Evolutionary conservation across 2,888 invertebrate species (phyloP), one percentile per base, ranked within the genome.

Genomic region (Orgyia antiqua): DNA sequence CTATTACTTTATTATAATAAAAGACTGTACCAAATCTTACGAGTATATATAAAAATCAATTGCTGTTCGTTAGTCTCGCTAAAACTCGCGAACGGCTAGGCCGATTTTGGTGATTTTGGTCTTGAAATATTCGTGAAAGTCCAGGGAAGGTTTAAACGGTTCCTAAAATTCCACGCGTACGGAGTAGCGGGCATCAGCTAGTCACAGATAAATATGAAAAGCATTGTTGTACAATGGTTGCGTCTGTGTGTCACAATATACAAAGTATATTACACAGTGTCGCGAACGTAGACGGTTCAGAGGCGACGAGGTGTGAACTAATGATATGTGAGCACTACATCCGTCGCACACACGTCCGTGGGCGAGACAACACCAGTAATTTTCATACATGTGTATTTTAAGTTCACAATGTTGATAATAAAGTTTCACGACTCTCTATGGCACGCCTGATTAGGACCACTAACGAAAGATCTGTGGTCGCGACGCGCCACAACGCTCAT

Each of bases 301-400:
- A 57, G 47, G 58, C 62, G 66, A 62, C 66, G 68, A 78, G 66
- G 71, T 77, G 79, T 73, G 69, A 76, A 78, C 66, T 68, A 73
- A 75, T 68, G 62, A 66, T 67, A 73, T 68, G 69, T 68, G 68
- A 68, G 58, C 72, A 68, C 68, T 70, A 69, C 70, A 62, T 71
- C 58, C 61, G 62, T 66, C 64, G 57, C 58, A 58, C 59, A 47
- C 51, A 41, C 51, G 49, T 36, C 36, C 47, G 69, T 63, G 61
- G 65, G 61, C 59, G 68, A 62, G 56, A 69, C 73, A 68, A 48
- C 57, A 49, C 51, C 62, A 63, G 68, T 79, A 74, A 82, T 82
- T 77, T 75, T 76, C 72, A 72, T 68, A 82, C 82, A 79, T 67
- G 71, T 75, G 79, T 82, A 79, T 78, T 80, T 82, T 71, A 63